Conservation (phyloP, 2,888 invertebrate species). For the Eremobia ochroleuca region DNA sequence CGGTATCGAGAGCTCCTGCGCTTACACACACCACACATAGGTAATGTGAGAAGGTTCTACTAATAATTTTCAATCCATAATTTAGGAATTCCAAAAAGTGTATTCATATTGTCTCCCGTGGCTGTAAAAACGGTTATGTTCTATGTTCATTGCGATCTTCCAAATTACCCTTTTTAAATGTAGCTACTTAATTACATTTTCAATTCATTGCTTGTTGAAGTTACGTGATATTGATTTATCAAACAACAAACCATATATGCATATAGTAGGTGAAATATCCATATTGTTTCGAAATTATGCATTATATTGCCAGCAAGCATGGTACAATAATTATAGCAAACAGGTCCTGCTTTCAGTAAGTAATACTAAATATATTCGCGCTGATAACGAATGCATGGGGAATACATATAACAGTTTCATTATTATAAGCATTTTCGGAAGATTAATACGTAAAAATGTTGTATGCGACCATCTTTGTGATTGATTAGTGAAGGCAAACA, state of each 20-base stretch:
- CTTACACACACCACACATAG: background rate
- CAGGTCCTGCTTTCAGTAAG: constrained; percentile 23
- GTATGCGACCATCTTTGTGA: background rate
- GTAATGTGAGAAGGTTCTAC: background rate
- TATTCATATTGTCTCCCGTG: too few relatives aligned
- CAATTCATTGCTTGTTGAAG: constrained; percentile 30
- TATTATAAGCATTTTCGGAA: background rate
- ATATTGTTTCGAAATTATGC: constrained; percentile 33
- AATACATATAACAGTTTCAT: constrained; percentile 10
- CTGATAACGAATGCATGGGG: constrained; percentile 10
- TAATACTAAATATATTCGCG: constrained; percentile 38
- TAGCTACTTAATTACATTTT: constrained; percentile 37
- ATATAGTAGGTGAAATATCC: constrained; percentile 33
- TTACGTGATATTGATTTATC: constrained; percentile 27
- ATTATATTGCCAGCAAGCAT: constrained; percentile 33
- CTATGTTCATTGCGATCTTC: background rate
- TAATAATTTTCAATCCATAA: background rate
- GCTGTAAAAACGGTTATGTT: background rate
- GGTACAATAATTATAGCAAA: constrained; percentile 36
- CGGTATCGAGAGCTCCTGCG: background rate
- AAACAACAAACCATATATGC: constrained; percentile 19
- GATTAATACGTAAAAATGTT: background rate
- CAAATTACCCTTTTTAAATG: constrained; percentile 18
- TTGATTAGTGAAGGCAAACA: background rate
- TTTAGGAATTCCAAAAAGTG: background rate